A percentile compares a stretch with the other conserved stretches of the same genome.
Evolutionary conservation across 2,113 vertebrate species (phyloP).

Genomic region (Chloroceryle aenea): DNA sequence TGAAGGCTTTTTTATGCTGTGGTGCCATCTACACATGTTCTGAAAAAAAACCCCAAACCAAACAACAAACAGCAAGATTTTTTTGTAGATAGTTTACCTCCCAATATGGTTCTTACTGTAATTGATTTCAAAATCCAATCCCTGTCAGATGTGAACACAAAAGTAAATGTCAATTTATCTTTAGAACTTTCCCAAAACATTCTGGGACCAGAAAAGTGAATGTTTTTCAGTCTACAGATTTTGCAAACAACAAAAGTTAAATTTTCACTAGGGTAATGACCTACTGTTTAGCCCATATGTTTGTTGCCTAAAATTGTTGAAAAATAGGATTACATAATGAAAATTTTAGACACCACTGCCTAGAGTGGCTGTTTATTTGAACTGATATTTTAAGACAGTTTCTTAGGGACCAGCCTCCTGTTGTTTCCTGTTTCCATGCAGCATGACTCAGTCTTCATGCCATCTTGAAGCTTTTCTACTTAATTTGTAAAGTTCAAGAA

Average conservation of each 20-base stretch:
- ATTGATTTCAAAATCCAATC: neutral
- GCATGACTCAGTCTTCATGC: constrained; percentile 53
- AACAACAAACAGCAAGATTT: neutral
- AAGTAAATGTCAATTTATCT: constrained; percentile 46
- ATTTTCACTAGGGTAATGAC: constrained; percentile 20
- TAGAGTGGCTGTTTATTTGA: constrained; percentile 28
- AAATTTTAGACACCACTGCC: neutral
- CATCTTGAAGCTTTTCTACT: constrained; percentile 14
- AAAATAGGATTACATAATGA: constrained; percentile 32
- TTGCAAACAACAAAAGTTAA: constrained; percentile 4
- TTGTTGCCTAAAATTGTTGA: constrained; percentile 11
- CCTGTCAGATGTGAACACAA: neutral
- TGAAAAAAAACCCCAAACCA: neutral
- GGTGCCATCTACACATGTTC: neutral
- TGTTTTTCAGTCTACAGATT: neutral
- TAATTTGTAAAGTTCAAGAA: constrained; percentile 31
- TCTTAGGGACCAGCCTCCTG: constrained; percentile 51
- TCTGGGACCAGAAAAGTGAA: neutral
- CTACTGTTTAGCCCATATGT: constrained; percentile 10
- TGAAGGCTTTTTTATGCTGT: neutral
- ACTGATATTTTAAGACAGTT: constrained; percentile 58
- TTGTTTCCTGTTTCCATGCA: constrained; percentile 68
- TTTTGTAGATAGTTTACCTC: neutral
- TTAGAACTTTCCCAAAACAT: constrained; percentile 21
- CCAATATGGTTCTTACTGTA: neutral